A percentile compares a stretch with the other conserved stretches of the same genome.
phyloP scores from a whole-genome alignment of 1,140 invertebrate genomes.

The Drosophila auraria region DNA sequence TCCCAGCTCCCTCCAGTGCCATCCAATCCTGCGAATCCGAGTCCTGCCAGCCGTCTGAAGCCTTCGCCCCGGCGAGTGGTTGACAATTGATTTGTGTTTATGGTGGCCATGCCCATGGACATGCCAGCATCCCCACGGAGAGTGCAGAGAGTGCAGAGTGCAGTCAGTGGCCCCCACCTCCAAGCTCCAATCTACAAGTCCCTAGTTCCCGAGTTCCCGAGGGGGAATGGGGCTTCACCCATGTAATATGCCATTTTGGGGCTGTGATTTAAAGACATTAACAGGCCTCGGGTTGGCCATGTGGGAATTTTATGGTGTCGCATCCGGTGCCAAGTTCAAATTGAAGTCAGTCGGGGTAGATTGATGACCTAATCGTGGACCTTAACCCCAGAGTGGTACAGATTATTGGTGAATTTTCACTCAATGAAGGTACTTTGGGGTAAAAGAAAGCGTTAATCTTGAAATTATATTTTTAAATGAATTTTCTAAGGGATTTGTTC shows the following conservation, averaged over 20 bases:
- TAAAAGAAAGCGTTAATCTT: neutral
- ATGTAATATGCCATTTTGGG: constrained; percentile 74
- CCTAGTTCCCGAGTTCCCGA: neutral
- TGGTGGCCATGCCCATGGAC: constrained; percentile 61
- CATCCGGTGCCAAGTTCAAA: constrained; percentile 21
- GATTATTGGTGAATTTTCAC: neutral
- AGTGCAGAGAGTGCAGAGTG: constrained; percentile 1
- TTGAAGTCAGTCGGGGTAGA: constrained; percentile 22
- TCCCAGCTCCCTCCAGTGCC: neutral
- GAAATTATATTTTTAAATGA: neutral
- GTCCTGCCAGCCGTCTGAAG: constrained; percentile 52
- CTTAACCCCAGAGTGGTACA: neutral
- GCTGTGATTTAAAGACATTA: constrained; percentile 78
- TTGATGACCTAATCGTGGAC: constrained; percentile 39
- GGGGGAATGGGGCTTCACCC: neutral
- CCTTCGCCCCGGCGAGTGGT: constrained; percentile 64
- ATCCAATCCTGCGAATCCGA: constrained; percentile 12
- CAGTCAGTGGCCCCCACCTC: neutral
- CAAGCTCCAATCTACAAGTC: neutral
- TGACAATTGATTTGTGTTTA: constrained; percentile 83
- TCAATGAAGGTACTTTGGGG: neutral
- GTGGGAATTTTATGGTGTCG: constrained; percentile 48
- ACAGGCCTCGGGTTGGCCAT: constrained; percentile 30
- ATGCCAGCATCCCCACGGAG: constrained; percentile 28
- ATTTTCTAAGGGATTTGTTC: no score